phyloP scores from a whole-genome alignment of 2,797 vertebrate species.

The Enteromius argenteus region DNA sequence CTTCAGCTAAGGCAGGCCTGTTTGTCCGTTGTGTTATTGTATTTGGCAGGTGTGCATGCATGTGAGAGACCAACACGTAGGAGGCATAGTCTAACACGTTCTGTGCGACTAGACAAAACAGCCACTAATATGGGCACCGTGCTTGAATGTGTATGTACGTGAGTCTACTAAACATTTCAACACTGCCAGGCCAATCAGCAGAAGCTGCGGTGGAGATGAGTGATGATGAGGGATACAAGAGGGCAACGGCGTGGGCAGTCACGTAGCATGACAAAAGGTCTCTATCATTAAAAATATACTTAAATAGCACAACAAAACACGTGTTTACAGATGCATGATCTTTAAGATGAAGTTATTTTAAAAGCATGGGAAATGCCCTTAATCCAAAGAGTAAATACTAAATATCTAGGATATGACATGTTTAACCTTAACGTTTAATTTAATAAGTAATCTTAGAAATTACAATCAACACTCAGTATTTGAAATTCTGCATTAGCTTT shows the following conservation, averaged over 20 bases:
- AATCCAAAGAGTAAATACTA: not conserved
- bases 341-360: constrained; percentile 51
- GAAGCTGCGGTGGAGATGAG: constrained; percentile 45
- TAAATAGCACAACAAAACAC: constrained; percentile 6
- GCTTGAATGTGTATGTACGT: constrained; percentile 26
- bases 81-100: constrained; percentile 42
- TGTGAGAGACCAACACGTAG: constrained; percentile 42
- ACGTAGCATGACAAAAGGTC: constrained; percentile 44
- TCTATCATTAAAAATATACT: constrained; percentile 17
- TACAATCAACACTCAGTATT: not conserved
- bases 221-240: constrained; percentile 52
- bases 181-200: constrained; percentile 49
- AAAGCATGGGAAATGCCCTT: not conserved
- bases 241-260: constrained; percentile 45
- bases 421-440: not conserved
- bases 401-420: not conserved
- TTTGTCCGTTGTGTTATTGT: constrained; percentile 11
- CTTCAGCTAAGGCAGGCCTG: constrained; percentile 30
- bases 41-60: constrained; percentile 44
- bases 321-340: constrained; percentile 2
- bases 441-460: not conserved
- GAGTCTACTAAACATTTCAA: constrained; percentile 34
- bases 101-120: constrained; percentile 58
- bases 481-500: not conserved
- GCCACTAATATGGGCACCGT: constrained; percentile 17